Base-by-base conservation (phyloP, 2,113 vertebrate species). In the Marcusenius ussheri region DNA sequence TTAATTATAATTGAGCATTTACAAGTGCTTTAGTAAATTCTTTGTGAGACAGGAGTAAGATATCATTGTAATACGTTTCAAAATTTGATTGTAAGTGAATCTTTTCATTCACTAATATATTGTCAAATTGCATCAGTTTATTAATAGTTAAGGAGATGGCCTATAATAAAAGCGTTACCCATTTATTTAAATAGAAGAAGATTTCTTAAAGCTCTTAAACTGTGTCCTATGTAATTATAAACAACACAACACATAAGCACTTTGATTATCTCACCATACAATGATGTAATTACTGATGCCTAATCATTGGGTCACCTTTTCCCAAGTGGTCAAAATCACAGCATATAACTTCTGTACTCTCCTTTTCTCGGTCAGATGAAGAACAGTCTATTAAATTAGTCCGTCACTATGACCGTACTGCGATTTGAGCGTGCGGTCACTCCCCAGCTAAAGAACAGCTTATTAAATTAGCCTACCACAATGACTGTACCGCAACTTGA, bases 131-230 rank as follows among this genome's bases (percentile, higher is more conserved):
- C n/a, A 70, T n/a, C n/a, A 70, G 10, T 70, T 70, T 70, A 13
- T 31, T 70, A 70, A 31, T 70, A 13, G 27, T 31, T 70, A 13
- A 70, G 62, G n/a, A 66, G 62, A 27, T 27, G n/a, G n/a, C 62
- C 3, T 70, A 31, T 70, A 31, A 70, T 27, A 31, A 70, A 70
- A 70, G 62, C 2, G 58, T 62, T 66, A 66, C 58, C n/a, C 62
- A 15, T 70, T 27, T 70, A 70, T 70, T 70, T 31, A 31, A 31
- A 70, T 10, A 27, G 27, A 31, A 90, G 45, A 90, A 86, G 45
- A 87, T 90, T 66, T 50, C 45, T 91, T 90, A 89, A 91, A 74
- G 88, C 56, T 80, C 53, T 83, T 84, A 74, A 77, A 56, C 51
- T 88, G 53, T 35, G 47, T 86, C 47, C 84, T 27, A 5, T 27